Conservation (phyloP, 2,888 invertebrate genomes). For the Escarpia spicata region DNA sequence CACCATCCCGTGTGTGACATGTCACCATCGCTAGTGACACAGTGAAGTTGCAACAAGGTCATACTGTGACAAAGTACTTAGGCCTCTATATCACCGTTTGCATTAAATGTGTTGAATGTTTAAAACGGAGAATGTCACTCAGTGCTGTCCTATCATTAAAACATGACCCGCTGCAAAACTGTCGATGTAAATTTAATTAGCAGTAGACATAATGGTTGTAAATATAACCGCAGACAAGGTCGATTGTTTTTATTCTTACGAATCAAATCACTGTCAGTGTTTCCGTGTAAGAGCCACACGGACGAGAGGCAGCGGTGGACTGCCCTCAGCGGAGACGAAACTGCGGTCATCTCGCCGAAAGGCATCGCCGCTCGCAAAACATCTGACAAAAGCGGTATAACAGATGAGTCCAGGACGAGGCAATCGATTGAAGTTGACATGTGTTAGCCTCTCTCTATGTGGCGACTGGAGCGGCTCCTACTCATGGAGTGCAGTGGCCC, state of each 20-base stretch:
- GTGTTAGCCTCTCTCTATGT: neutral
- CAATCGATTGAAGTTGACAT: neutral
- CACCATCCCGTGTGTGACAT: neutral
- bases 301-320: neutral
- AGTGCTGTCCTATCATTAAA: neutral
- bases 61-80: neutral
- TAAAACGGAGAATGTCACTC: neutral
- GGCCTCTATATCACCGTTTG: neutral
- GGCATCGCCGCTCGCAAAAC: neutral
- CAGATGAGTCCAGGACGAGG: neutral
- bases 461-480: neutral
- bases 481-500: neutral
- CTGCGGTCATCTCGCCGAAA: neutral
- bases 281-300: neutral
- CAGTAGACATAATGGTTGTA: neutral
- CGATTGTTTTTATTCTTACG: neutral
- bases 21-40: neutral
- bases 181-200: neutral
- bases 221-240: neutral
- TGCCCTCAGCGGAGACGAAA: neutral
- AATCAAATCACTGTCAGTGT: neutral
- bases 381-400: slow-evolving; percentile 16
- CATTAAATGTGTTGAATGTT: neutral
- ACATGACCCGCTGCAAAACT: neutral
- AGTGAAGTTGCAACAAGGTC: neutral